Percentiles rank a stretch among this genome's conserved stretches.
These are phyloP conservation scores for Nephrocerus scutellatus DNA, from an alignment of 2,888 invertebrate species.

Conservation along the genomic window DNA sequence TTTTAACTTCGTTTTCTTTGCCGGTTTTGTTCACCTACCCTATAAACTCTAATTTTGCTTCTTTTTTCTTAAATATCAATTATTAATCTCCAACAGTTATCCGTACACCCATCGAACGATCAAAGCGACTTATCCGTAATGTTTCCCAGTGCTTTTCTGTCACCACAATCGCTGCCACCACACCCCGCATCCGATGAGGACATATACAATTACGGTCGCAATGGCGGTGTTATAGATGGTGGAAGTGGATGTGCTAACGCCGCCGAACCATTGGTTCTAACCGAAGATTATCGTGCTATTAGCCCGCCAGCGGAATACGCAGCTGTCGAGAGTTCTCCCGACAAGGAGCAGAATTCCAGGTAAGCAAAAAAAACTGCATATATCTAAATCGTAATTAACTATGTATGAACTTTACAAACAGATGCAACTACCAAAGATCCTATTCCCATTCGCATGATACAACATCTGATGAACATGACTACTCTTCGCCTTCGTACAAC, in stretches of 20 bases:
- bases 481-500: conserved; percentile 46
- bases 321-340: conserved; percentile 36
- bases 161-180: conserved; percentile 39
- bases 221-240: too few species aligned
- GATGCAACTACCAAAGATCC: conserved; percentile 51
- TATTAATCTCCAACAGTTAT: conserved; percentile 20
- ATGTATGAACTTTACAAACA: too few species aligned
- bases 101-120: conserved; percentile 27
- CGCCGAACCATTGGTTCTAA: conserved; percentile 44
- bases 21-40: too few species aligned
- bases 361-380: conserved; percentile 19
- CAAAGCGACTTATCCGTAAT: conserved; percentile 28
- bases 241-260: too few species aligned
- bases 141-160: conserved; percentile 35
- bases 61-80: neutral
- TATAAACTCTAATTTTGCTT: neutral
- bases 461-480: conserved; percentile 50
- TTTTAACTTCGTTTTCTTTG: too few species aligned
- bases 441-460: conserved; percentile 60
- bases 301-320: conserved; percentile 70
- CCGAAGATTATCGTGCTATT: conserved; percentile 54
- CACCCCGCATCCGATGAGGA: conserved; percentile 34
- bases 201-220: conserved; percentile 35
- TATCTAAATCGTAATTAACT: neutral
- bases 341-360: conserved; percentile 40